Conservation (phyloP, 1,140 invertebrate species). For the Anoplolepis gracilipes region DNA sequence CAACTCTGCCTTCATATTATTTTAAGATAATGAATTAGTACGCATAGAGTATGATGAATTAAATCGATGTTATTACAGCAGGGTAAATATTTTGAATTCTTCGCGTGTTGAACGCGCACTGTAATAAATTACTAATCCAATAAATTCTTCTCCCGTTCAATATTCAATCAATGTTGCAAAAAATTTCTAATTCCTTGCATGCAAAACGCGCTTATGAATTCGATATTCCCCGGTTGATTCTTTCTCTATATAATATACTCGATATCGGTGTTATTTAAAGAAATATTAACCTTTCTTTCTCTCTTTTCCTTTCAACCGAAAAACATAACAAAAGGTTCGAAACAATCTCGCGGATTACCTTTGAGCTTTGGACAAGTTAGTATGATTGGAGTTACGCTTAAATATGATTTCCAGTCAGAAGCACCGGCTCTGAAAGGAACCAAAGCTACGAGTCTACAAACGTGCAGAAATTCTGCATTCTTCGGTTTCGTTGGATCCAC, state of each 20-base stretch:
- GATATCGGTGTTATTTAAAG: background rate
- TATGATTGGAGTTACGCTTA: background rate
- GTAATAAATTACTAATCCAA: conserved; percentile 18
- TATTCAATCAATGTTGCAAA: background rate
- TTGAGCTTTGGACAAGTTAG: background rate
- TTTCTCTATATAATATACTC: background rate
- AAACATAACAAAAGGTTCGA: background rate
- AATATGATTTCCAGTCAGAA: background rate
- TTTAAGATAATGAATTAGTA: no score
- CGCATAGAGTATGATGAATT: background rate
- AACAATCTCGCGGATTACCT: background rate
- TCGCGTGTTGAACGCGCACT: background rate
- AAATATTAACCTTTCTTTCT: background rate
- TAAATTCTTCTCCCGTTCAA: background rate
- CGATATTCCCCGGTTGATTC: conserved; percentile 8
- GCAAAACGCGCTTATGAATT: background rate
- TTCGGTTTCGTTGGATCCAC: conserved; percentile 11
- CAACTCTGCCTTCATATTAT: no score
- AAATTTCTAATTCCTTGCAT: background rate
- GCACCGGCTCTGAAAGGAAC: background rate
- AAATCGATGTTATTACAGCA: background rate
- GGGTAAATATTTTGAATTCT: background rate
- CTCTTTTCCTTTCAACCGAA: background rate
- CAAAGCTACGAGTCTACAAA: conserved; percentile 16
- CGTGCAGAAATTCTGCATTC: conserved; percentile 48